phyloP scores from a whole-genome alignment of 2,888 invertebrate genomes.

The Coelinius sp. region DNA sequence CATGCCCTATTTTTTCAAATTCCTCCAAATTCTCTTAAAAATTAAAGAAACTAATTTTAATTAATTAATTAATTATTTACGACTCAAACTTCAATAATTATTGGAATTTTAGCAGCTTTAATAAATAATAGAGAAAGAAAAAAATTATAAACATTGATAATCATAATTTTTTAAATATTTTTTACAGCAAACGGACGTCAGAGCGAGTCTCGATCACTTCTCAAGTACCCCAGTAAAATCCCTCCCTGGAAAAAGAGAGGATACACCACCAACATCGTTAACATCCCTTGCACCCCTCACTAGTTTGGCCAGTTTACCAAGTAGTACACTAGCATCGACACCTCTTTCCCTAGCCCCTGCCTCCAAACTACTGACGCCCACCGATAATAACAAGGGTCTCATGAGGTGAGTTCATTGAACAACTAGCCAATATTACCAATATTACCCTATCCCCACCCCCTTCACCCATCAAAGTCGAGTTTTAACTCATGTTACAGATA shows the following conservation, averaged over 20 bases:
- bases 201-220: slow-evolving; percentile 68
- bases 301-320: slow-evolving; percentile 68
- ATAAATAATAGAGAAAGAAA: background rate
- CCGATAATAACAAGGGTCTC: slow-evolving; percentile 70
- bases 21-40: too few relatives aligned
- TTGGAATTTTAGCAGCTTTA: too few relatives aligned
- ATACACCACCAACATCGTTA: slow-evolving; percentile 67
- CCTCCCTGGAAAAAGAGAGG: slow-evolving; percentile 67
- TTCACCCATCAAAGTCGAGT: background rate
- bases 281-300: slow-evolving; percentile 68
- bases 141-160: background rate
- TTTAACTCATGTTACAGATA: background rate
- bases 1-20: too few relatives aligned
- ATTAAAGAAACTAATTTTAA: too few relatives aligned
- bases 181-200: slow-evolving; percentile 67
- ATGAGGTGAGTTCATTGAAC: slow-evolving; percentile 62
- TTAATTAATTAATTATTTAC: too few relatives aligned
- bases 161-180: slow-evolving; percentile 18
- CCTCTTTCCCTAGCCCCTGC: slow-evolving; percentile 67
- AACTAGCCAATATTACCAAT: slow-evolving; percentile 29
- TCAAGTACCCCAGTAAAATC: slow-evolving; percentile 68
- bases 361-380: slow-evolving; percentile 66
- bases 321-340: slow-evolving; percentile 66
- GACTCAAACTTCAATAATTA: too few relatives aligned
- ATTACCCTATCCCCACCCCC: background rate